Conservation (phyloP, 2,113 vertebrate genomes). For the Paraplagusia blochii region DNA sequence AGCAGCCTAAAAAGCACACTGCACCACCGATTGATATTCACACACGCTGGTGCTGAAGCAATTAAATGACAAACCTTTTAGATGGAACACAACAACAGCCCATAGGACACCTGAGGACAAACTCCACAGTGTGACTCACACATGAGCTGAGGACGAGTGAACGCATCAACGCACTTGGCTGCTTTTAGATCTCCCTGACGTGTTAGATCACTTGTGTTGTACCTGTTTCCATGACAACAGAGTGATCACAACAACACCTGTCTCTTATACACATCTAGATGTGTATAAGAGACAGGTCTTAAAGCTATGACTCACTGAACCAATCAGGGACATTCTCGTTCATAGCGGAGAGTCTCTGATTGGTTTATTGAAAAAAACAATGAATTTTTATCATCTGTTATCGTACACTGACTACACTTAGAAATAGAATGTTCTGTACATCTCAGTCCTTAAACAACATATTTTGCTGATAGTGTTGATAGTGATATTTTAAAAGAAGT, state of each 20-base stretch:
- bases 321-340: slow-evolving; percentile 49
- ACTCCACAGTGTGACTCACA: slow-evolving; percentile 2
- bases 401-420: no score
- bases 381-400: slow-evolving; percentile 51
- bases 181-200: slow-evolving; percentile 20
- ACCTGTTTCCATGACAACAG: no score
- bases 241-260: no score
- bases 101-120: slow-evolving; percentile 31
- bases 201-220: no score
- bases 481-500: no score
- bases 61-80: slow-evolving; percentile 27
- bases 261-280: no score
- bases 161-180: slow-evolving; percentile 29
- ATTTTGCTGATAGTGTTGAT: no score
- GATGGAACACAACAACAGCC: slow-evolving; percentile 8
- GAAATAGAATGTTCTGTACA: no score
- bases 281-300: no score
- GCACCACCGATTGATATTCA: slow-evolving; percentile 24
- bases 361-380: slow-evolving; percentile 43
- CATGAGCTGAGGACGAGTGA: slow-evolving; percentile 1
- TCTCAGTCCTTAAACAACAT: no score
- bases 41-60: slow-evolving; percentile 19
- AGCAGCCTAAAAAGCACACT: slow-evolving; percentile 15
- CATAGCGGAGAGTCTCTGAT: slow-evolving; percentile 48
- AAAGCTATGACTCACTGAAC: slow-evolving; percentile 38